These are phyloP conservation scores for Athetis lepigone DNA, from an alignment of 2,888 invertebrate genomes.

Conservation along the genomic window DNA sequence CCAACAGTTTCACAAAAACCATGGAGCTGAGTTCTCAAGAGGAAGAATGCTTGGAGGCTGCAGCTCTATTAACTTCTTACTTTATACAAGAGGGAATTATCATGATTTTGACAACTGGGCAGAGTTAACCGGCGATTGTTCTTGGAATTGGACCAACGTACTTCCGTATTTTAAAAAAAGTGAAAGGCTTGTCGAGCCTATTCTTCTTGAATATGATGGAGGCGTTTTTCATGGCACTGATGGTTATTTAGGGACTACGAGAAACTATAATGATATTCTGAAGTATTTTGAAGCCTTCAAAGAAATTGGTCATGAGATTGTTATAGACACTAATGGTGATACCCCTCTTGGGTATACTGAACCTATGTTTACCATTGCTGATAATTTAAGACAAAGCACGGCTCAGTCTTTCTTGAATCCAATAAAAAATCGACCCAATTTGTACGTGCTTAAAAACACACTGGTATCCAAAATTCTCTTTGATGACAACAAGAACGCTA, in stretches of 20 bases:
- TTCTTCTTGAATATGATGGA: constrained; percentile 47
- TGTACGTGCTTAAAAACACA: constrained; percentile 81
- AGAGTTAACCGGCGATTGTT: constrained; percentile 76
- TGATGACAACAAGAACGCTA: constrained; percentile 80
- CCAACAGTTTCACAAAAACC: constrained; percentile 44
- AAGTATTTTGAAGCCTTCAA: constrained; percentile 74
- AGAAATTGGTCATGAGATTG: constrained; percentile 78
- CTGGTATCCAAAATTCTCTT: constrained; percentile 86
- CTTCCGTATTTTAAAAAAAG: constrained; percentile 85
- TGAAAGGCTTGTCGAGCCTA: constrained; percentile 73
- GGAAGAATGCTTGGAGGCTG: constrained; percentile 91
- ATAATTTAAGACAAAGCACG: constrained; percentile 83
- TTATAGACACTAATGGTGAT: constrained; percentile 76
- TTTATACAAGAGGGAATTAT: constrained; percentile 84
- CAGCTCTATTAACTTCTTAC: constrained; percentile 87
- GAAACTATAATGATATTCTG: constrained; percentile 46
- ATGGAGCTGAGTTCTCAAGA: constrained; percentile 70
- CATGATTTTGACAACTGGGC: constrained; percentile 86
- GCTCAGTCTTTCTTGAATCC: constrained; percentile 84
- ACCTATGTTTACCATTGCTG: constrained; percentile 81
- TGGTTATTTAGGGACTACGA: constrained; percentile 80
- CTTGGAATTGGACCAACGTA: constrained; percentile 89
- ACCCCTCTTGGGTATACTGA: constrained; percentile 82
- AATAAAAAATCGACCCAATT: constrained; percentile 69
- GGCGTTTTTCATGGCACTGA: constrained; percentile 73